Conservation (phyloP, 2,888 invertebrate species). For the Hirtodrosophila alboralis region DNA sequence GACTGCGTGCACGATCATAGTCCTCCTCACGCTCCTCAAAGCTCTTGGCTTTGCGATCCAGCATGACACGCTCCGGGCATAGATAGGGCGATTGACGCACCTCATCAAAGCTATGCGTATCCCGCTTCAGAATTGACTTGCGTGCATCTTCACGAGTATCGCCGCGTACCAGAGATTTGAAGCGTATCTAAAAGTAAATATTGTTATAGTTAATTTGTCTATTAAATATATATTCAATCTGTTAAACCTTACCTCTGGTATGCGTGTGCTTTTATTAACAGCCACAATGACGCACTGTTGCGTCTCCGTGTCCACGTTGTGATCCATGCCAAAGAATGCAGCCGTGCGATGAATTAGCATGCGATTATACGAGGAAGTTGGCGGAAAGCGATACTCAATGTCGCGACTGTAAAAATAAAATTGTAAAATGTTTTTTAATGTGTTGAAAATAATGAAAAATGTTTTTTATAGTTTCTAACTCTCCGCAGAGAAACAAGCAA, state of each 20-base stretch:
- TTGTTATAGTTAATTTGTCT: too few species aligned
- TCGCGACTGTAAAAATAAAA: conserved; percentile 87
- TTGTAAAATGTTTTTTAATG: neutral
- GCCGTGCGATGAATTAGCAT: conserved; percentile 98
- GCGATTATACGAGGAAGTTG: conserved; percentile 97
- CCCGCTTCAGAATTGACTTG: conserved; percentile 94
- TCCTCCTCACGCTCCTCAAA: conserved; percentile 96
- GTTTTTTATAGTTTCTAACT: too few species aligned
- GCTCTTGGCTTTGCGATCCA: conserved; percentile 91
- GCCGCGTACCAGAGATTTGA: conserved; percentile 88
- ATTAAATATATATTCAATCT: neutral
- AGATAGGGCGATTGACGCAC: conserved; percentile 85
- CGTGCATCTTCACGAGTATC: conserved; percentile 88
- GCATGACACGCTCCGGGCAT: conserved; percentile 88
- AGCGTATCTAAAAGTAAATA: conserved; percentile 85
- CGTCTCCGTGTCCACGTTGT: conserved; percentile 94
- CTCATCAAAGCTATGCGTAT: conserved; percentile 92
- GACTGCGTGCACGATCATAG: conserved; percentile 92
- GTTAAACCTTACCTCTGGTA: conserved; percentile 81
- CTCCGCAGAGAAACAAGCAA: too few species aligned
- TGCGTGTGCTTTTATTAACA: conserved; percentile 86
- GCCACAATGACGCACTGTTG: conserved; percentile 92
- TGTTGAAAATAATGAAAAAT: too few species aligned
- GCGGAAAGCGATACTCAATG: conserved; percentile 91
- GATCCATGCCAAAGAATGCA: conserved; percentile 96